phyloP scores from a whole-genome alignment of 2,113 vertebrate genomes.

The Puma concolor region DNA sequence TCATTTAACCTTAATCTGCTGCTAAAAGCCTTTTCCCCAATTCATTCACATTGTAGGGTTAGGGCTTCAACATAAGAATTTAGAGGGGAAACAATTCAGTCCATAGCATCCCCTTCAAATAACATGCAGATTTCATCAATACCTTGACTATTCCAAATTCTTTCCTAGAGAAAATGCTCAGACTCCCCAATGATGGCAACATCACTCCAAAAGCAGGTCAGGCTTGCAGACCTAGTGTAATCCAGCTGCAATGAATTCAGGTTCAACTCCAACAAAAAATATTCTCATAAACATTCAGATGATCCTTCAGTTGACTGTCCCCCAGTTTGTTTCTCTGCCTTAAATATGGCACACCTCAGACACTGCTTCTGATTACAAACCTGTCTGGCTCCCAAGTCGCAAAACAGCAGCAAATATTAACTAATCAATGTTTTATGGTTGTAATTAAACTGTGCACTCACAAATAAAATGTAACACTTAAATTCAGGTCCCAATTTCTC shows the following conservation, averaged over 20 bases:
- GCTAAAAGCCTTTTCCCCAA: not conserved
- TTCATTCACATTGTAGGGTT: not conserved
- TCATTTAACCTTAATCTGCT: not conserved
- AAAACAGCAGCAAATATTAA: slow-evolving; percentile 84
- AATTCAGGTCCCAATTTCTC: slow-evolving; percentile 82
- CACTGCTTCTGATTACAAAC: slow-evolving; percentile 77
- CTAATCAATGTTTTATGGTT: slow-evolving; percentile 85
- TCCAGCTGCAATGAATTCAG: fast-evolving
- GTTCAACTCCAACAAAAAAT: fast-evolving
- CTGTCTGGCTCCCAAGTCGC: slow-evolving; percentile 81
- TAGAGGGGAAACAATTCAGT: not conserved
- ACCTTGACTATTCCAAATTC: not conserved
- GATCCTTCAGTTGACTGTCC: not conserved
- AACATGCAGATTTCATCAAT: not conserved
- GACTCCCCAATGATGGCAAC: not conserved
- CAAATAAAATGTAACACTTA: slow-evolving; percentile 86
- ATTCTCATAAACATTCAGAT: fast-evolving
- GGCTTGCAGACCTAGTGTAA: not conserved
- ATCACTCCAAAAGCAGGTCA: not conserved
- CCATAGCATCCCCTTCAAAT: not conserved
- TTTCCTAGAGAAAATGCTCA: not conserved
- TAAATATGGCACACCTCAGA: slow-evolving; percentile 75
- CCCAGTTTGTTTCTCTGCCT: slow-evolving; percentile 30
- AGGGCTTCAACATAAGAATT: not conserved
- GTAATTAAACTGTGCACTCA: slow-evolving; percentile 85